phyloP scores from a whole-genome alignment of 2,797 vertebrate species.

The Taeniopygia guttata region DNA sequence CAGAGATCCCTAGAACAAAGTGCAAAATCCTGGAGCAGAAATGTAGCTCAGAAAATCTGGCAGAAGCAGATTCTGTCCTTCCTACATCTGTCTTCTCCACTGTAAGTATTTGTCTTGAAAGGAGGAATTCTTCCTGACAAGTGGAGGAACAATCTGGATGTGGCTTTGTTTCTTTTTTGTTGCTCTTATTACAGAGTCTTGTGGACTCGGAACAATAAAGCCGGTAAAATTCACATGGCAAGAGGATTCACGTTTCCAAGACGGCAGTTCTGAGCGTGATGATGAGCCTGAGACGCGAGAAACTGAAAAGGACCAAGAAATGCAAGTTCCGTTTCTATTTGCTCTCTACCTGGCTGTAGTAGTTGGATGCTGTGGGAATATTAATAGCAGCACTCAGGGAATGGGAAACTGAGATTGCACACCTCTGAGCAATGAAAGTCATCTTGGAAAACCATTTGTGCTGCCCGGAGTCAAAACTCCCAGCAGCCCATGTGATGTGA shows the following conservation, averaged over 20 bases:
- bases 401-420: background rate
- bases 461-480: background rate
- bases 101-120: background rate
- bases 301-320: conserved; percentile 15
- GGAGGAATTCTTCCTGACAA: too few relatives aligned
- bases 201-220: conserved; percentile 77
- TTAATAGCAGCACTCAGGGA: background rate
- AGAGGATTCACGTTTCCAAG: conserved; percentile 83
- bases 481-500: background rate
- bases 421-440: background rate
- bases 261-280: conserved; percentile 89
- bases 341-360: background rate
- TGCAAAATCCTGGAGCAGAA: too few relatives aligned
- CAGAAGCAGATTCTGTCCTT: too few relatives aligned
- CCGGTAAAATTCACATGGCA: conserved; percentile 81
- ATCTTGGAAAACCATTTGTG: background rate
- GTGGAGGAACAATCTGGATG: background rate
- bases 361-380: background rate
- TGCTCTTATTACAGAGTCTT: conserved; percentile 72
- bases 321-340: conserved; percentile 47
- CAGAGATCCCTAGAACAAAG: too few relatives aligned
- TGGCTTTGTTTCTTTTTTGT: background rate
- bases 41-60: too few relatives aligned
- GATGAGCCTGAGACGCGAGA: conserved; percentile 69
- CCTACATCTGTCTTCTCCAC: background rate